Conservation (phyloP, 2,797 vertebrate genomes). For the Picus viridis region DNA sequence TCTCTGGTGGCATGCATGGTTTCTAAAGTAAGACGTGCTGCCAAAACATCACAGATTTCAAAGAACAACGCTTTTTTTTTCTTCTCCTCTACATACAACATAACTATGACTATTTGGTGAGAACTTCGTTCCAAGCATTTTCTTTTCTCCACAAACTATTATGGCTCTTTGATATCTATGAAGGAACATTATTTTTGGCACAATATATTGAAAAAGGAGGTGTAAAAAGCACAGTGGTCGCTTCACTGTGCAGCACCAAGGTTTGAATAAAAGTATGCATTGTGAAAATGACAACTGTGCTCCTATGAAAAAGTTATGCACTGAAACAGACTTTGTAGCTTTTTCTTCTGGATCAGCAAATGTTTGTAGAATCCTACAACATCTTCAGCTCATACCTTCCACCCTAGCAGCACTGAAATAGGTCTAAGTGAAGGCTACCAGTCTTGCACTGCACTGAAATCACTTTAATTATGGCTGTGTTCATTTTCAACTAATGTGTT, state of each 20-base stretch:
- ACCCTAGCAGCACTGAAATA: not conserved
- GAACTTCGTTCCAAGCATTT: not conserved
- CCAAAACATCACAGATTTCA: slow-evolving; percentile 57
- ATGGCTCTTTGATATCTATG: not conserved
- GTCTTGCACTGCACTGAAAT: not conserved
- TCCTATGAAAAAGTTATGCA: not conserved
- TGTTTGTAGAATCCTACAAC: not conserved
- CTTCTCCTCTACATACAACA: slow-evolving; percentile 43
- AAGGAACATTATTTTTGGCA: not conserved
- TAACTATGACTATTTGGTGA: not conserved
- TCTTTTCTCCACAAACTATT: not conserved
- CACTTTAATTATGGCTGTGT: not conserved
- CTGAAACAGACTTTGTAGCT: not conserved
- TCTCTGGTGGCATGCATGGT: slow-evolving; percentile 43
- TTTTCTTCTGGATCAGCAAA: not conserved
- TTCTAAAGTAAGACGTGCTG: slow-evolving; percentile 49
- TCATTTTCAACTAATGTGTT: not conserved
- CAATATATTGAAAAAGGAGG: not conserved
- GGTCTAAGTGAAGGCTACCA: not conserved
- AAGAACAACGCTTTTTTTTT: slow-evolving; percentile 28
- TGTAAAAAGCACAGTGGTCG: not conserved
- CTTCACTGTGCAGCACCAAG: not conserved
- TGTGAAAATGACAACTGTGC: not conserved
- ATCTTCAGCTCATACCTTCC: not conserved
- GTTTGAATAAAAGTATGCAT: not conserved